Base-by-base conservation (phyloP, 2,113 vertebrate genomes). In the Asarcornis scutulata region DNA sequence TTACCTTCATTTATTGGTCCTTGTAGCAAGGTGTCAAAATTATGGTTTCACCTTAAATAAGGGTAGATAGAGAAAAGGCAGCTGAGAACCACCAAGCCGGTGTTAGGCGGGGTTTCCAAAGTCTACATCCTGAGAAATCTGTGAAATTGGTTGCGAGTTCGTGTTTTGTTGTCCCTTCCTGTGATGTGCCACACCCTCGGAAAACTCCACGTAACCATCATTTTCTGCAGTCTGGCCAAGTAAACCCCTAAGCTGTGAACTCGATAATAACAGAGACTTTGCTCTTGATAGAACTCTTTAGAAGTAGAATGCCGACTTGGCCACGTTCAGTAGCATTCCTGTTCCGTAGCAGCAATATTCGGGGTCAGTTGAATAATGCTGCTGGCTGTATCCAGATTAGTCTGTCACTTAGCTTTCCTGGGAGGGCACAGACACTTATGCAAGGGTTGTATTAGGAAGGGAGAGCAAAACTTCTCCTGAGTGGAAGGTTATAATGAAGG, bases 281-380 rank as follows among this genome's bases (percentile, higher is more conserved):
- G 46, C 16, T n/a, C 11, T 60, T 50, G 31, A 2, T 26, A 18
- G 69, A 3, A 9, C n/a, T 40, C 1, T 74, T 78, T 22, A 15
- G 50, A 9, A 50, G 2, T 7, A 36, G n/a, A 21, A 3, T 1
- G 1, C 13, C 31, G 17, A 3, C 26, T 62, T 83, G 62, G 50
- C 31, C 6, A 0, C 0, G 8, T 9, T 0, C n/a, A 42, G 68
- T 15, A 32, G 5, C 17, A 6, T 11, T 78, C 27, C 77, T 62
- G n/a, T 36, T 66, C 36, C 17, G n/a, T 6, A 10, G 6, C 60
- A 67, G 83, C 42, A 18, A 0, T 6, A 1, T 5, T 17, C 44
- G 36, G 89, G 60, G 53, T 55, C 66, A 40, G 46, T 8, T 93
- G 62, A 7, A 8, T 67, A 44, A 73, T 27, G 3, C 58, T 26